Percentiles rank a stretch among this genome's conserved stretches.
Evolutionary conservation across 2,888 invertebrate species (phyloP).

Genomic region (Byasa hedistus): DNA sequence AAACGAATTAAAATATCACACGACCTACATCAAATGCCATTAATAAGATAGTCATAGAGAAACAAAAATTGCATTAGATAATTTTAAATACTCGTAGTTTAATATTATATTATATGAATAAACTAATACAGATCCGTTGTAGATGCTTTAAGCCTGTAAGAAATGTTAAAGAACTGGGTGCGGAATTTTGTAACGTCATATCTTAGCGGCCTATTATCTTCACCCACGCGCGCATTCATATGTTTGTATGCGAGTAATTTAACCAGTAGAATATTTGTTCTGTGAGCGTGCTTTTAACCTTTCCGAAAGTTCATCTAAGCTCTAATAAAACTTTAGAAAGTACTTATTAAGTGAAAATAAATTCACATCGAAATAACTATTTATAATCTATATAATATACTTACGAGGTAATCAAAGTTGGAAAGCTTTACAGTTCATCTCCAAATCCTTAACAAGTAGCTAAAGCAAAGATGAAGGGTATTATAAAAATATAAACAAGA

Average conservation of each 20-base stretch:
- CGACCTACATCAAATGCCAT: too few species aligned
- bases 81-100: too few species aligned
- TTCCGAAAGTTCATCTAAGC: not conserved
- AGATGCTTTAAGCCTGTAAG: conserved; percentile 11
- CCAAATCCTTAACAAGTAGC: too few species aligned
- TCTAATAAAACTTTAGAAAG: not conserved
- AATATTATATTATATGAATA: not conserved
- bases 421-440: too few species aligned
- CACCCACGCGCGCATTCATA: conserved; percentile 66
- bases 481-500: too few species aligned
- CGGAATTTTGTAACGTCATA: conserved; percentile 67
- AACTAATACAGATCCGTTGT: not conserved
- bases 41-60: too few species aligned
- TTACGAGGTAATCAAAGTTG: too few species aligned
- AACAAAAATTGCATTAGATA: not conserved
- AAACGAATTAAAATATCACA: too few species aligned
- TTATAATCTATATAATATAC: too few species aligned
- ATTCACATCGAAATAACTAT: not conserved
- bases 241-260: conserved; percentile 47
- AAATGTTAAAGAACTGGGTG: conserved; percentile 15
- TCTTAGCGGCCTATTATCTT: conserved; percentile 57
- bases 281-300: conserved; percentile 2
- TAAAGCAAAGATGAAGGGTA: too few species aligned
- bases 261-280: conserved; percentile 35
- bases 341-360: not conserved